These are phyloP conservation scores for Craterocephalus amniculus DNA, from an alignment of 2,797 vertebrate genomes.

Conservation along the genomic window DNA sequence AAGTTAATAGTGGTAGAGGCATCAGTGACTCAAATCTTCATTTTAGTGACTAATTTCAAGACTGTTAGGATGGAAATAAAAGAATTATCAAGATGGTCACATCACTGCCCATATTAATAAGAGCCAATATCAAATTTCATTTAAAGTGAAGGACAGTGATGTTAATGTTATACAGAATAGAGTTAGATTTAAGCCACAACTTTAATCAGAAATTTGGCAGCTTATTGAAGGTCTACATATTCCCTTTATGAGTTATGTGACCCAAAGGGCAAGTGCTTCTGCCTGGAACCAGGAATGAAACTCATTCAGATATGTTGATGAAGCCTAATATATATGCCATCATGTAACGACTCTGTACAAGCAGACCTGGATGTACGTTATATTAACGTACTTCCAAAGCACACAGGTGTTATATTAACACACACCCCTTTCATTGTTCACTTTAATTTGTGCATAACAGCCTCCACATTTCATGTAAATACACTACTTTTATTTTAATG, in stretches of 20 bases:
- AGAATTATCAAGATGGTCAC: conserved; percentile 45
- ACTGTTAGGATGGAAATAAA: conserved; percentile 32
- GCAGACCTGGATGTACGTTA: too few species aligned
- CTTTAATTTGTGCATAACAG: too few species aligned
- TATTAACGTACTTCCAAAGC: too few species aligned
- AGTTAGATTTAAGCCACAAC: conserved; percentile 11
- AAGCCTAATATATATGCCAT: too few species aligned
- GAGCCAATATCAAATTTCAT: conserved; percentile 28
- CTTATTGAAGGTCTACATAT: conserved; percentile 27
- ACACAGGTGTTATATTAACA: too few species aligned
- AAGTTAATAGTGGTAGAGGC: conserved; percentile 44
- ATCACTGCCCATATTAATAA: conserved; percentile 51
- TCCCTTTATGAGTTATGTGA: conserved; percentile 18
- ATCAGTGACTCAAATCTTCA: conserved; percentile 41
- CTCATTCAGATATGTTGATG: background rate
- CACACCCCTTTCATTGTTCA: too few species aligned
- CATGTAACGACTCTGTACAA: too few species aligned
- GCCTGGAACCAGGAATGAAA: conserved; percentile 19
- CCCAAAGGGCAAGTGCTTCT: conserved; percentile 14
- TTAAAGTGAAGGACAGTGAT: conserved; percentile 29
- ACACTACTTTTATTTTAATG: too few species aligned
- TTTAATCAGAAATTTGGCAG: conserved; percentile 56
- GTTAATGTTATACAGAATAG: conserved; percentile 3
- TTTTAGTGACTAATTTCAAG: conserved; percentile 28
- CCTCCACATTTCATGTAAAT: too few species aligned